Conservation (phyloP, 2,888 invertebrate genomes). For the Habroteleia sp. region DNA sequence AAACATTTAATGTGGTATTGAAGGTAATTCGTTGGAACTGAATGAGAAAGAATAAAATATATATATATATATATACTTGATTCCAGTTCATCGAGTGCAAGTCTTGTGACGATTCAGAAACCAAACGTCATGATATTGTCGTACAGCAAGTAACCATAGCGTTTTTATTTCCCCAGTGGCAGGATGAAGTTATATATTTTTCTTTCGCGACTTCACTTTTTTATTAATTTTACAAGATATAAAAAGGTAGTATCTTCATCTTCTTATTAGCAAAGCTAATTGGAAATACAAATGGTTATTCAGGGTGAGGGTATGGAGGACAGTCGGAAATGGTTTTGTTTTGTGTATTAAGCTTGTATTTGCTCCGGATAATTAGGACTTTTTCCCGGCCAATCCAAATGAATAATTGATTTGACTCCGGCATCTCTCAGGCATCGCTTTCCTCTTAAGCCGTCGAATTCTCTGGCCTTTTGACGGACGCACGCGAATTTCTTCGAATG, state of each 20-base stretch:
- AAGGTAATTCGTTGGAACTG: background rate
- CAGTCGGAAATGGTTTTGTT: conserved; percentile 71
- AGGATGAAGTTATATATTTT: conserved; percentile 81
- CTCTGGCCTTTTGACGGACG: conserved; percentile 65
- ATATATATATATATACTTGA: too few relatives aligned
- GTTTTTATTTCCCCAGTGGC: conserved; percentile 81
- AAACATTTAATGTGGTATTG: conserved; percentile 5
- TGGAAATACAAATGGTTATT: conserved; percentile 82
- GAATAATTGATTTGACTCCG: conserved; percentile 80
- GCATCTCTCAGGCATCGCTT: conserved; percentile 62
- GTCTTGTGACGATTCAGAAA: conserved; percentile 41
- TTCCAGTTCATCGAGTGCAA: conserved; percentile 58
- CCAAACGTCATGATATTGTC: conserved; percentile 75
- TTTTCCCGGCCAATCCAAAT: conserved; percentile 80
- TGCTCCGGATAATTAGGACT: conserved; percentile 81
- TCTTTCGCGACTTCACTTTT: conserved; percentile 65
- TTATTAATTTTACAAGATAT: conserved; percentile 67
- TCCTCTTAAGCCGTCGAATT: conserved; percentile 55
- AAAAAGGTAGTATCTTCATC: conserved; percentile 77
- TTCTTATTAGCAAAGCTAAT: conserved; percentile 82
- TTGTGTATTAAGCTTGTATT: conserved; percentile 80
- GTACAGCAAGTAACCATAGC: conserved; percentile 73
- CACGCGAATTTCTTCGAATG: conserved; percentile 76
- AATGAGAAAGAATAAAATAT: conserved; percentile 18
- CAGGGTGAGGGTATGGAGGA: conserved; percentile 76